Evolutionary conservation across 2,888 invertebrate genomes (phyloP), one percentile per base, ranked within the genome.

Genomic region (Eudasyphora cyanicolor): DNA sequence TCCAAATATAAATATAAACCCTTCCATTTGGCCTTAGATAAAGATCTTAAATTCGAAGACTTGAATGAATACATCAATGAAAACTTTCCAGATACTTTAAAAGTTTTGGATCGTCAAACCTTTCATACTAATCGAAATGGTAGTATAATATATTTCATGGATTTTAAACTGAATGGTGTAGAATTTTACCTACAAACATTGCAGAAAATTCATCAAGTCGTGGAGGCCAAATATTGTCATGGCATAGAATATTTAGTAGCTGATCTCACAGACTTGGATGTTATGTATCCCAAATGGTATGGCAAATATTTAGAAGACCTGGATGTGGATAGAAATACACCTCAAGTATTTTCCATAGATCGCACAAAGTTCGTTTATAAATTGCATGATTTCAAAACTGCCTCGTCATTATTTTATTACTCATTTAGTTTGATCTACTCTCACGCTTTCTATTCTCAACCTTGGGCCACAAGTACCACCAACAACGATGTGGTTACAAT

Each of bases 261-360:
- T 4, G 81, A 84, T 73, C 71, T 71, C 8, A 71, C 70, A 35
- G 78, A 84, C 60, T 60, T 84, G 2, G 73, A 81, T 69, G 29
- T 81, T 1, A 84, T 84, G 8, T 79, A 84, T 76, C 35, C 76
- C 2, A 5, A 10, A n/a, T 84, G 81, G 84, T 64, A 51, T n/a
- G 27, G 45, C 10, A 54, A 21, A 67, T 42, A 67, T 17, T 12
- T 8, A 0, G 4, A n/a, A 17, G 45, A 1, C 10, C 12, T 24
- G 8, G 24, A 42, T 0, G 6, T 10, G 2, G 14, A 73, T 21
- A 5, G 27, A 42, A 17, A 3, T 14, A 10, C 17, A 32, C 76
- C 60, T 10, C 76, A 79, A 45, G 62, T 79, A 42, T 76, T 76
- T 27, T 79, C 69, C 35, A 79, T 83, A 19, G 79, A 83, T 45